A percentile compares a stretch with the other conserved stretches of the same genome.
phyloP scores from a whole-genome alignment of 2,888 invertebrate species.

The Sympetrum striolatum region DNA sequence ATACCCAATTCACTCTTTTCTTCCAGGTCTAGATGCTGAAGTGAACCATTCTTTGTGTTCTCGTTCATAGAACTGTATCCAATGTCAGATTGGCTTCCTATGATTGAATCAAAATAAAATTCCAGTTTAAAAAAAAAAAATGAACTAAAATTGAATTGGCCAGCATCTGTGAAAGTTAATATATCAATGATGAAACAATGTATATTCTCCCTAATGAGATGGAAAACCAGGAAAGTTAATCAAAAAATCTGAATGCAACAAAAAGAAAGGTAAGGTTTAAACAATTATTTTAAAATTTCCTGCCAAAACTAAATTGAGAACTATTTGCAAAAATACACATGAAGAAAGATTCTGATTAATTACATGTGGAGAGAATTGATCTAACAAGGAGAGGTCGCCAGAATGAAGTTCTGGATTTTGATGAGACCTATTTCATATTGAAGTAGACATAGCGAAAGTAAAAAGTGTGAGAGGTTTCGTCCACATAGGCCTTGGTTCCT shows the following conservation, averaged over 20 bases:
- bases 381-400: too few relatives aligned
- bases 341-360: too few relatives aligned
- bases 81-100: slow-evolving; percentile 60
- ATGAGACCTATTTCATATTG: too few relatives aligned
- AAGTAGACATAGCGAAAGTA: too few relatives aligned
- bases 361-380: too few relatives aligned
- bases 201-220: background rate
- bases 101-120: slow-evolving; percentile 44
- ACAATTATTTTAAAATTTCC: background rate
- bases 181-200: too few relatives aligned
- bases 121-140: background rate
- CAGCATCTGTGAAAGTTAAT: background rate
- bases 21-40: slow-evolving; percentile 31
- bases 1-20: slow-evolving; percentile 24
- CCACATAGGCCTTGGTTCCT: too few relatives aligned
- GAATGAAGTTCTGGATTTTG: too few relatives aligned
- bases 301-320: too few relatives aligned
- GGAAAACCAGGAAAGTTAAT: background rate
- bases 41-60: slow-evolving; percentile 51
- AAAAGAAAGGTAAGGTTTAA: background rate
- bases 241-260: background rate
- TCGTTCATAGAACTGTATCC: slow-evolving; percentile 62
- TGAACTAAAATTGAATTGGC: too few relatives aligned
- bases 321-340: background rate
- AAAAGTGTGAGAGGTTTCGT: too few relatives aligned